phyloP scores from a whole-genome alignment of 2,797 vertebrate genomes.

The Acomys russatus region DNA sequence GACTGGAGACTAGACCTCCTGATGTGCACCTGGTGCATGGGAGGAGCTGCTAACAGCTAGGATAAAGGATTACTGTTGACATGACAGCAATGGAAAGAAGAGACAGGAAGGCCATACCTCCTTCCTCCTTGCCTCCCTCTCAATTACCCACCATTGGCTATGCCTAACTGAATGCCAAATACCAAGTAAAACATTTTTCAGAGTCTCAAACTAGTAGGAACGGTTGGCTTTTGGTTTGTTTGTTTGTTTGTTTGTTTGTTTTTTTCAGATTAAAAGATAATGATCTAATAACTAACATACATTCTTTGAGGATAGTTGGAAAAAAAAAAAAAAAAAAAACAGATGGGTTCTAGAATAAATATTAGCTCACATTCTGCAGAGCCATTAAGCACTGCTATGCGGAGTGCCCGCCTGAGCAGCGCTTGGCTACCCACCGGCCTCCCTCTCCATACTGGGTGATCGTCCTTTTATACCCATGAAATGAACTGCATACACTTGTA shows the following conservation, averaged over 20 bases:
- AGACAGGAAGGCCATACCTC: not conserved
- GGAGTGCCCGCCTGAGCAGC: not conserved
- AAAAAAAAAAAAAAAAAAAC: not conserved
- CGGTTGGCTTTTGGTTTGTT: too few relatives aligned
- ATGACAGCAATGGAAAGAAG: not conserved
- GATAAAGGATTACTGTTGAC: not conserved
- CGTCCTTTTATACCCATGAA: not conserved
- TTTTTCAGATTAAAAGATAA: not conserved
- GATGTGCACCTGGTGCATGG: not conserved
- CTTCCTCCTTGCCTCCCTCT: not conserved
- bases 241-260: not conserved
- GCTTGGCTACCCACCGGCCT: not conserved
- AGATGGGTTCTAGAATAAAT: not conserved
- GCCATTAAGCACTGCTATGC: not conserved
- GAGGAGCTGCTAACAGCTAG: not conserved
- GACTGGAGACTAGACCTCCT: not conserved
- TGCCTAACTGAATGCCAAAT: not conserved
- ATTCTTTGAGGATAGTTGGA: not conserved
- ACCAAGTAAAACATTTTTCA: not conserved
- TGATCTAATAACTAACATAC: not conserved
- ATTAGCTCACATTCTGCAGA: not conserved
- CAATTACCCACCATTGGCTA: accelerated
- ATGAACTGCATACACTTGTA: not conserved
- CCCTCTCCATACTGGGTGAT: not conserved
- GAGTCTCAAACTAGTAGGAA: not conserved